Conservation (phyloP, 1,140 invertebrate genomes). For the Temnothorax curvispinosus region DNA sequence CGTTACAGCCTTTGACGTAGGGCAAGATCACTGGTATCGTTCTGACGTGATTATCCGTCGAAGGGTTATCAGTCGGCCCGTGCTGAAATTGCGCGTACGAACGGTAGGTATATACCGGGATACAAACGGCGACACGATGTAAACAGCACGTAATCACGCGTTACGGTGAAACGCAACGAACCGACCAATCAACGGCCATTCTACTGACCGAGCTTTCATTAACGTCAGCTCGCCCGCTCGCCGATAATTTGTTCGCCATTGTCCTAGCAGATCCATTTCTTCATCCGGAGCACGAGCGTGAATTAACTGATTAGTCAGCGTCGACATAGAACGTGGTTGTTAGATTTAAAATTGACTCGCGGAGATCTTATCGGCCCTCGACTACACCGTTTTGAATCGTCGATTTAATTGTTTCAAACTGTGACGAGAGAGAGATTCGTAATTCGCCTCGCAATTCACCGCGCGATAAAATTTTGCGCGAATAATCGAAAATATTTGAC, state of each 20-base stretch:
- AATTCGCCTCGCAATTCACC: background rate
- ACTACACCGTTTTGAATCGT: background rate
- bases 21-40: conserved; percentile 19
- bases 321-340: background rate
- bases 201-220: conserved; percentile 47
- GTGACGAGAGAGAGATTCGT: background rate
- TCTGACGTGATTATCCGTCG: conserved; percentile 33
- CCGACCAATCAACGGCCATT: conserved; percentile 51
- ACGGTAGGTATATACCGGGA: background rate
- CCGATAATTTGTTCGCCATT: conserved; percentile 46
- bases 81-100: conserved; percentile 22
- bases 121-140: conserved; percentile 40
- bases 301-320: conserved; percentile 31
- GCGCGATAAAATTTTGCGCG: background rate
- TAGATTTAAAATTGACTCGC: background rate
- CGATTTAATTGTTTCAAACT: background rate
- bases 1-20: conserved; percentile 16
- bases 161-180: conserved; percentile 47
- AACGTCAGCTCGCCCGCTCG: background rate
- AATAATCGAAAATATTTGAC: background rate
- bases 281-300: background rate
- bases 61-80: background rate
- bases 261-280: conserved; percentile 24
- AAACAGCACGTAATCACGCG: conserved; percentile 55
- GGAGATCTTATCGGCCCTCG: background rate